A percentile compares a stretch with the other conserved stretches of the same genome.
phyloP scores from a whole-genome alignment of 2,888 invertebrate species.

The Caenorhabditis sinica region DNA sequence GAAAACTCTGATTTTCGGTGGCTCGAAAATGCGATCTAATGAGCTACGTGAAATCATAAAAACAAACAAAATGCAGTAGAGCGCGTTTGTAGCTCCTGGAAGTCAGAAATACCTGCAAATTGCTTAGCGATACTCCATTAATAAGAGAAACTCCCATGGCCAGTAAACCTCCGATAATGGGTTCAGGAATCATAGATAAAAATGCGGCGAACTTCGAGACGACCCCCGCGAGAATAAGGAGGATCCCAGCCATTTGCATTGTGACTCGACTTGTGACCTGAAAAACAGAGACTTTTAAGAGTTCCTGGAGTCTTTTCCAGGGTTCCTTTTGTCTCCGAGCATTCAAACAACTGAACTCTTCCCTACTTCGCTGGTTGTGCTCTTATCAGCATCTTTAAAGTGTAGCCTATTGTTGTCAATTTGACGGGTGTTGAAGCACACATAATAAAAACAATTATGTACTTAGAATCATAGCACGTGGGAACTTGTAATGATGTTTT shows the following conservation, averaged over 20 bases:
- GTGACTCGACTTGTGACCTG: constrained; percentile 79
- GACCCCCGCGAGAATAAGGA: constrained; percentile 65
- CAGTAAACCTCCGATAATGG: constrained; percentile 79
- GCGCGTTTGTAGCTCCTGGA: background rate
- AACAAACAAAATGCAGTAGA: too few relatives aligned
- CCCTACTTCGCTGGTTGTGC: too few relatives aligned
- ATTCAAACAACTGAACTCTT: too few relatives aligned
- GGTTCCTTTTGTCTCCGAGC: too few relatives aligned
- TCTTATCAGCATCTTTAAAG: too few relatives aligned
- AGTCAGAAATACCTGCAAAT: constrained; percentile 64
- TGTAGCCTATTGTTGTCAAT: too few relatives aligned
- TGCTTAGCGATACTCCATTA: constrained; percentile 77
- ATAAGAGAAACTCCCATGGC: constrained; percentile 80
- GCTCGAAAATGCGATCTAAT: background rate
- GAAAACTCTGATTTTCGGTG: background rate
- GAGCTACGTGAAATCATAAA: too few relatives aligned
- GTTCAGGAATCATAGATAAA: constrained; percentile 78
- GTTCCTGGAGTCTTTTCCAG: too few relatives aligned
- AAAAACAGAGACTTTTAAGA: background rate
- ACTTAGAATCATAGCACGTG: background rate
- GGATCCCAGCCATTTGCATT: constrained; percentile 78
- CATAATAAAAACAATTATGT: too few relatives aligned
- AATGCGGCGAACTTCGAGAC: constrained; percentile 78
- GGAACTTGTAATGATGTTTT: background rate
- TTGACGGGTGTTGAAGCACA: too few relatives aligned